Evolutionary conservation across 2,888 invertebrate genomes (phyloP).

Genomic region (Euzophera pinguis): DNA sequence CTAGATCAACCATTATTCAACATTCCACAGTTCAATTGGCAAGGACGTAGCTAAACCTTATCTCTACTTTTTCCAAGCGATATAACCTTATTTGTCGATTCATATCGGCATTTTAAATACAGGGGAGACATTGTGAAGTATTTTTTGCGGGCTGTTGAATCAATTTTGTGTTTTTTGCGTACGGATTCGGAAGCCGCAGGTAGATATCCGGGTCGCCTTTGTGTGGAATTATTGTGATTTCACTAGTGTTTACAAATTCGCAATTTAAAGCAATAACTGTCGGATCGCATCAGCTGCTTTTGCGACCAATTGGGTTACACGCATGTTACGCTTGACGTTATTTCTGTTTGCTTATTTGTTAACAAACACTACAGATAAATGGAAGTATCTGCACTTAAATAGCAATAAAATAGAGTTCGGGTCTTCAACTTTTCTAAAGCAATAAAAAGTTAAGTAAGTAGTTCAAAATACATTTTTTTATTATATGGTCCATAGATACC

Average conservation of each 20-base stretch:
- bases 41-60: slow-evolving; percentile 52
- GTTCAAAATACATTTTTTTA: no score
- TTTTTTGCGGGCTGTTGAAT: slow-evolving; percentile 69
- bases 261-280: slow-evolving; percentile 74
- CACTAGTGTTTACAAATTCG: slow-evolving; percentile 72
- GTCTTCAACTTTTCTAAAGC: background rate
- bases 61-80: slow-evolving; percentile 62
- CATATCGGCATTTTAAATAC: slow-evolving; percentile 66
- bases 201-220: slow-evolving; percentile 73
- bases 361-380: slow-evolving; percentile 13
- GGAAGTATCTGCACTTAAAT: slow-evolving; percentile 14
- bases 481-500: no score
- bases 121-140: slow-evolving; percentile 62
- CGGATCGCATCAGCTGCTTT: slow-evolving; percentile 66
- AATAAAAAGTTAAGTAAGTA: background rate
- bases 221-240: slow-evolving; percentile 54
- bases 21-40: slow-evolving; percentile 17
- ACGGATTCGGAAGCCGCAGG: slow-evolving; percentile 77
- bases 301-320: slow-evolving; percentile 57
- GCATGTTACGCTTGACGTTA: slow-evolving; percentile 33
- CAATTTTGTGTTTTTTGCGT: slow-evolving; percentile 63
- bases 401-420: slow-evolving; percentile 14
- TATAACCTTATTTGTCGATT: slow-evolving; percentile 70
- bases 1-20: slow-evolving; percentile 33
- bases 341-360: slow-evolving; percentile 27